Evolutionary conservation across 2,797 vertebrate species (phyloP), one percentile per base, ranked within the genome.

Genomic region (Amblyopsis hoosieri): DNA sequence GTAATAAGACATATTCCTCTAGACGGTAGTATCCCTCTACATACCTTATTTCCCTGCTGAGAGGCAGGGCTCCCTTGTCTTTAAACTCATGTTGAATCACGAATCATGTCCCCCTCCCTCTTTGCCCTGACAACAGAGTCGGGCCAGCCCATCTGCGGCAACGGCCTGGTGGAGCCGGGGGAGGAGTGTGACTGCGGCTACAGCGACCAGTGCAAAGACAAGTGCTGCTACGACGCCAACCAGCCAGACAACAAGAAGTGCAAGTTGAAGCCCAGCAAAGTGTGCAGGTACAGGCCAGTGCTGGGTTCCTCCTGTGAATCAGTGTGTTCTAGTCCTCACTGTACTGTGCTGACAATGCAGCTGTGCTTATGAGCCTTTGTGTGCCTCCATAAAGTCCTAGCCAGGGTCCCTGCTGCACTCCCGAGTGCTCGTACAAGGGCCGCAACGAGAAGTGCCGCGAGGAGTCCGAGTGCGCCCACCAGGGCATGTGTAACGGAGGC

Each of bases 131-230:
- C 46, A 49, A 54, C 83, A 98, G 97, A 98, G 84, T 98, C 97
- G 52, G 98, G 98, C 45, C 96, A 99, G 77, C 98, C 98, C 54
- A 99, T 99, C 82, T 99, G 98, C 83, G 98, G 98, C 4, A 99
- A 99, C 14, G 98, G 96, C 12, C 89, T 99, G 83, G 98, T 99
- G 49, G 98, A 99, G 80, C 92, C 93, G n/a, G 97, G 96, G 17
- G 98, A 99, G 75, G 88, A 99, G 79, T 99, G 98, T 60, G 98
- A 99, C 70, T 99, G 98, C 66, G 98, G 98, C 19, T 99, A 99
- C 86, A 97, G 92, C 3, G 97, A 99, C 78, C 98, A 99, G 76
- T 99, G 98, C 85, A 95, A 90, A 74, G 98, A 99, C 60, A 89
- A 91, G 1, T 99, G 98, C 83, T 99, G 98, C 87, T 96, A 94